A percentile compares a stretch with the other conserved stretches of the same genome.
phyloP scores from a whole-genome alignment of 1,140 invertebrate genomes.

The Lanistes nyassanus region DNA sequence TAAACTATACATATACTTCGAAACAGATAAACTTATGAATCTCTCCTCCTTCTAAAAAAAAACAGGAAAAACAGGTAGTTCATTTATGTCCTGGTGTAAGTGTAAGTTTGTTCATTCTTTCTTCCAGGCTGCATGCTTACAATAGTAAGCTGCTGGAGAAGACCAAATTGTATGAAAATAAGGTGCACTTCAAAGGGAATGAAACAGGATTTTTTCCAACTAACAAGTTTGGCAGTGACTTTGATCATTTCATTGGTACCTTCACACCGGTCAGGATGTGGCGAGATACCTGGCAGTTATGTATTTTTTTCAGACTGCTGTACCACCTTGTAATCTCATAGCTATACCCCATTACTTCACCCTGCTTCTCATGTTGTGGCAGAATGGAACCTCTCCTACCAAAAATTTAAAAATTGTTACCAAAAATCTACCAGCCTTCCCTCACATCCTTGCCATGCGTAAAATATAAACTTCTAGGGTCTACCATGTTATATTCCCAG shows the following conservation, averaged over 20 bases:
- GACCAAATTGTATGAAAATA: background rate
- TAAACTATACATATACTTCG: no score
- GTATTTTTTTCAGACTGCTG: background rate
- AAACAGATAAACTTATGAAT: background rate
- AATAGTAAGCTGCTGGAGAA: slow-evolving; percentile 11
- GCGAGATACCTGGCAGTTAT: slow-evolving; percentile 20
- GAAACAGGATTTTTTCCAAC: no score
- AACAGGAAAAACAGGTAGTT: background rate
- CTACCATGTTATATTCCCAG: no score
- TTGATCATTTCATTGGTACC: slow-evolving; percentile 21
- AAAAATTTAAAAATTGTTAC: no score
- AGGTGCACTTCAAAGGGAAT: slow-evolving; percentile 11
- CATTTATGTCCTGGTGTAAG: background rate
- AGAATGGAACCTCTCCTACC: no score
- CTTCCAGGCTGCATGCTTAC: slow-evolving; percentile 17
- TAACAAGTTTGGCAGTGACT: slow-evolving; percentile 18
- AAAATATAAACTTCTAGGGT: no score
- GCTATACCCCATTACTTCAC: no score
- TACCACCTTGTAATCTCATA: no score
- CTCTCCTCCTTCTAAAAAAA: no score
- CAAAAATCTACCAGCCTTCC: no score
- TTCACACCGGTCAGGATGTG: slow-evolving; percentile 9
- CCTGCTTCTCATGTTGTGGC: no score
- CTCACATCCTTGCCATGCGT: no score
- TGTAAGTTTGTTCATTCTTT: background rate